phyloP scores from a whole-genome alignment of 2,113 vertebrate species.

The Onychostoma macrolepis region DNA sequence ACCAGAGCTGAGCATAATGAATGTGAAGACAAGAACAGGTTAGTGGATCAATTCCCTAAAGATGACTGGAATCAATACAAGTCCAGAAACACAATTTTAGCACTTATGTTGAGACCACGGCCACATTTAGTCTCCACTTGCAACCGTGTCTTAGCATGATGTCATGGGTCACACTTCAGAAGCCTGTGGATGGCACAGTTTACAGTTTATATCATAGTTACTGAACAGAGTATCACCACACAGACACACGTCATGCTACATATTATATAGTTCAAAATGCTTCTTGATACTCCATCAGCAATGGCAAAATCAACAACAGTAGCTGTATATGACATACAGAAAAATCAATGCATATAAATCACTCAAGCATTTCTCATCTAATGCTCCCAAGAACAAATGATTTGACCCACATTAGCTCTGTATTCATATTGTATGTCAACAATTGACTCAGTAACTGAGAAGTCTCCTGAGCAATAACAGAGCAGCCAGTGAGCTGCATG shows the following conservation, averaged over 20 bases:
- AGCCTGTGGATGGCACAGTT: conserved; percentile 28
- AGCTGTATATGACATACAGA: neutral
- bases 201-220: neutral
- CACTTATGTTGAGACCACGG: conserved; percentile 71
- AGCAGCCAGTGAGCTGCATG: neutral
- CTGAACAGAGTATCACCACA: neutral
- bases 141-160: conserved; percentile 51
- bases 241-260: neutral
- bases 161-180: conserved; percentile 51
- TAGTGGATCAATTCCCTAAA: neutral
- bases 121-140: conserved; percentile 71
- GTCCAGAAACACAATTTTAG: conserved; percentile 14
- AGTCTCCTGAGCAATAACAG: neutral
- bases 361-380: neutral
- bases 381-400: neutral
- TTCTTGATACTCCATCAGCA: neutral
- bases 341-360: neutral
- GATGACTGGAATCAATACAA: conserved; percentile 35
- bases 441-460: neutral
- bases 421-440: neutral
- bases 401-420: neutral
- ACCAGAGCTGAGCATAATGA: neutral
- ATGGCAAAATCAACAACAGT: neutral
- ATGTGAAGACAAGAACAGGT: neutral
- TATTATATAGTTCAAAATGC: neutral